Percentiles rank a stretch among this genome's conserved stretches.
These are phyloP conservation scores for Taurulus bubalis DNA, from an alignment of 2,113 vertebrate genomes.

Conservation along the genomic window DNA sequence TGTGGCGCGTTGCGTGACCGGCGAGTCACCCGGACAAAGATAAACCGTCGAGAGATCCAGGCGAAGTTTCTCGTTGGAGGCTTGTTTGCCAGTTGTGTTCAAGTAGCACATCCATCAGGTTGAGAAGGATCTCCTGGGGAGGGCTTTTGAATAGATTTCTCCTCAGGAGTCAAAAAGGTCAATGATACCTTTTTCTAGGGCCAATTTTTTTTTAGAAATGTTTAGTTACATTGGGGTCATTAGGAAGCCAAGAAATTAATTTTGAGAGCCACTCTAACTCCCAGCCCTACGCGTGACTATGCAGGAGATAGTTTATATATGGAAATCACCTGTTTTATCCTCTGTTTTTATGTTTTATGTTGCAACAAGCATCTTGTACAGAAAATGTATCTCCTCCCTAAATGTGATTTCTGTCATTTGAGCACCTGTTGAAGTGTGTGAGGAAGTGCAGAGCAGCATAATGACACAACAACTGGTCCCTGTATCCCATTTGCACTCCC, in stretches of 20 bases:
- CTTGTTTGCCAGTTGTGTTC: slow-evolving; percentile 4
- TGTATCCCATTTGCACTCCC: slow-evolving; percentile 14
- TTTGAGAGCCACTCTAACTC: not conserved
- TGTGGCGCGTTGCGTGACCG: not conserved
- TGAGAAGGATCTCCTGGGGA: not conserved
- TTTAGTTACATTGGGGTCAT: no score
- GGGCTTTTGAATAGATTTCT: slow-evolving; percentile 4
- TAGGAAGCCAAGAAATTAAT: not conserved
- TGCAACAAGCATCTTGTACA: not conserved
- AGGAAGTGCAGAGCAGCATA: not conserved
- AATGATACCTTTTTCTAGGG: not conserved
- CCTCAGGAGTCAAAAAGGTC: not conserved
- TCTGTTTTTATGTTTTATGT: not conserved
- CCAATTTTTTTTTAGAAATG: no score
- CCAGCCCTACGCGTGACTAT: not conserved
- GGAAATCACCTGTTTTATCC: not conserved
- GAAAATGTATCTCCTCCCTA: not conserved
- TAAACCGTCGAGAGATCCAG: slow-evolving; percentile 3
- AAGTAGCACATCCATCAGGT: not conserved
- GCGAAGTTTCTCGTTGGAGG: not conserved
- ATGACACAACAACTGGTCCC: slow-evolving; percentile 33
- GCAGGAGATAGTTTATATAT: not conserved
- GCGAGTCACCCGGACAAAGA: slow-evolving; percentile 31
- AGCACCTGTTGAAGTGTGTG: slow-evolving; percentile 9
- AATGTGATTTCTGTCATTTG: slow-evolving; percentile 14